Base-by-base conservation (phyloP, 1,140 invertebrate species). In the Solenopsis fugax region DNA sequence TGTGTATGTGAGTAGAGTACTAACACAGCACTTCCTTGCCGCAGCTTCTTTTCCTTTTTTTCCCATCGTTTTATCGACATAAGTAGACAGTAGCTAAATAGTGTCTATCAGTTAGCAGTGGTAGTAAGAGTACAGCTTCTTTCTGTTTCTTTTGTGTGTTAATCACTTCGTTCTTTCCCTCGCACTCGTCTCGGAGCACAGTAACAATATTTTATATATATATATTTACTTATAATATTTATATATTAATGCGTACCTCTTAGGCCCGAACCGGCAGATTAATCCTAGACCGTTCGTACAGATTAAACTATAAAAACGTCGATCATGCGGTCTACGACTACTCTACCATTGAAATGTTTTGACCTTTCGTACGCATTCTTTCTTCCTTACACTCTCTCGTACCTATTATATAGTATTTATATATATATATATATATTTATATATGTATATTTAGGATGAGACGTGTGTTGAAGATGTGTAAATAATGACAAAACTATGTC, bases 401-500 rank as follows among this genome's bases (percentile, higher is more conserved):
- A 50, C 18, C 62, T 87, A 75, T 89, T 89, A 87, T 76, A 82
- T 50, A 71, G 45, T 56, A 75, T 73, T 37, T 72, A 48, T 34
- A 29, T 62, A 62, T 62, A 34, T 72, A 76, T 58, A 71, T 72
- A 58, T 60, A 29, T 62, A 62, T 62, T 34, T 72, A 76, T 58
- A 71, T 72, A 58, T 60, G 78, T 89, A 86, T 90, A 64, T 82
- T 82, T 52, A 80, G 82, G 54, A 90, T 90, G 48, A 52, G 81
- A 90, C 58, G 65, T 86, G 88, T 86, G 64, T 48, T 67, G 91
- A 90, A 90, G 88, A 92, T 58, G 50, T 93, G 91, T 92, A 93
- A 93, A 94, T 92, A 90, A 94, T 93, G 93, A 93, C 93, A 93
- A 92, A 93, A 92, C 92, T 94, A 94, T 94, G 91, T 94, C 90